Conservation (phyloP, 2,113 vertebrate species). For the Edolisoma coerulescens region DNA sequence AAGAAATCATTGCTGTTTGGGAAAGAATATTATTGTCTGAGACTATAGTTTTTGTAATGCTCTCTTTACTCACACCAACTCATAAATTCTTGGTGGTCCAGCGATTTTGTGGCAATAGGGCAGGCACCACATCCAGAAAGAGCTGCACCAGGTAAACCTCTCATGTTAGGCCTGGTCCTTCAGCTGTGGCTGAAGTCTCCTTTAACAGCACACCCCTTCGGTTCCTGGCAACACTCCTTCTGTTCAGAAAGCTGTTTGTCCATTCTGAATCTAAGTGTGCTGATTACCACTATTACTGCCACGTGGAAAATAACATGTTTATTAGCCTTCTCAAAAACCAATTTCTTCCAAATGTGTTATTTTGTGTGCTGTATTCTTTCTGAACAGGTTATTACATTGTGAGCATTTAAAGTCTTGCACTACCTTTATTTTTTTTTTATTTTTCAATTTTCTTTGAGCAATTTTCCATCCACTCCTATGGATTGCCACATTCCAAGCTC, state of each 20-base stretch:
- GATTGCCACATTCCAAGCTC: background rate
- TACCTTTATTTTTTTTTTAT: background rate
- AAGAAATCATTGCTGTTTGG: background rate
- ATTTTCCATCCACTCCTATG: background rate
- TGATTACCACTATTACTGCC: background rate
- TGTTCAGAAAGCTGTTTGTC: background rate
- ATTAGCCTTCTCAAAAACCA: background rate
- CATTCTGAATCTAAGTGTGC: background rate
- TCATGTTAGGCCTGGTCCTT: background rate
- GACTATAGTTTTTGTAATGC: accelerated
- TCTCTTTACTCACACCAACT: background rate
- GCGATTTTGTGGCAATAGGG: background rate
- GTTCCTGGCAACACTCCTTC: background rate
- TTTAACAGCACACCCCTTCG: background rate
- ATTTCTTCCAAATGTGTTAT: background rate
- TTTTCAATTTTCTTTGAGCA: background rate
- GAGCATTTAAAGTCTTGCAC: background rate
- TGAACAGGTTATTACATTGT: background rate
- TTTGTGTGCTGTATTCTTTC: background rate
- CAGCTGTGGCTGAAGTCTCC: background rate
- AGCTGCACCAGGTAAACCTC: background rate
- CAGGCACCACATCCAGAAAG: background rate
- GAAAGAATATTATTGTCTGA: background rate
- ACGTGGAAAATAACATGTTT: background rate
- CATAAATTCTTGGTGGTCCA: background rate